A percentile compares a stretch with the other conserved stretches of the same genome.
Conservation (phyloP, 2,113 vertebrate species). For the Ochotona curzoniae region DNA sequence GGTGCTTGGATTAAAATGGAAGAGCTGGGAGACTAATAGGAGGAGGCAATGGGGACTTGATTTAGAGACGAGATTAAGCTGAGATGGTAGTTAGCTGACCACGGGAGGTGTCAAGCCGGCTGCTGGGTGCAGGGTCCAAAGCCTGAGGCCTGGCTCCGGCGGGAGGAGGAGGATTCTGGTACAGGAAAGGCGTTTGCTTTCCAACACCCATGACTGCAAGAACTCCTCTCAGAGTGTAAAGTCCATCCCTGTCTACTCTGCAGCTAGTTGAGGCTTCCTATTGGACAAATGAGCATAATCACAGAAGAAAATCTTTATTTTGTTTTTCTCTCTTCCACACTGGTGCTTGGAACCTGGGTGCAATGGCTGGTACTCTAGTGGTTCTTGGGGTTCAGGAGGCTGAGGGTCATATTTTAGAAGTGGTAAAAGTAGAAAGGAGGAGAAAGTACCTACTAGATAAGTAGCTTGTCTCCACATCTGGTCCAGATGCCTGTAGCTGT, state of each 20-base stretch:
- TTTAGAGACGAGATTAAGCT: neutral
- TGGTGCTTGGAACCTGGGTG: neutral
- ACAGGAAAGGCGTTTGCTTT: neutral
- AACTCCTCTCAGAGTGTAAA: neutral
- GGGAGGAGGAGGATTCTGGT: neutral
- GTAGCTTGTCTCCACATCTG: neutral
- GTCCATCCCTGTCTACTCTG: neutral
- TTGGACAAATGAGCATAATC: neutral
- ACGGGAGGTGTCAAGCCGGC: neutral
- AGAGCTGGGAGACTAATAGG: neutral
- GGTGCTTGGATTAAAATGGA: neutral
- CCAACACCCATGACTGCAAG: neutral
- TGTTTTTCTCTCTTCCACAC: neutral
- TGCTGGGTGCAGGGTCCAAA: neutral
- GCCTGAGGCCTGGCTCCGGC: neutral
- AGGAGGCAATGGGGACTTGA: neutral
- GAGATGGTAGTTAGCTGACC: neutral
- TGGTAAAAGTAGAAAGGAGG: neutral
- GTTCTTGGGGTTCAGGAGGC: neutral
- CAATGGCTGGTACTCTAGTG: neutral
- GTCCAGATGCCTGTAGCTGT: neutral
- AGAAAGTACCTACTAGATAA: neutral
- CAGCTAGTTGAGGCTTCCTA: neutral
- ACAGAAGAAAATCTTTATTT: neutral
- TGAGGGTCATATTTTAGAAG: neutral